Evolutionary conservation across 2,797 vertebrate genomes (phyloP).

Genomic region (Macroramphosus scolopax): DNA sequence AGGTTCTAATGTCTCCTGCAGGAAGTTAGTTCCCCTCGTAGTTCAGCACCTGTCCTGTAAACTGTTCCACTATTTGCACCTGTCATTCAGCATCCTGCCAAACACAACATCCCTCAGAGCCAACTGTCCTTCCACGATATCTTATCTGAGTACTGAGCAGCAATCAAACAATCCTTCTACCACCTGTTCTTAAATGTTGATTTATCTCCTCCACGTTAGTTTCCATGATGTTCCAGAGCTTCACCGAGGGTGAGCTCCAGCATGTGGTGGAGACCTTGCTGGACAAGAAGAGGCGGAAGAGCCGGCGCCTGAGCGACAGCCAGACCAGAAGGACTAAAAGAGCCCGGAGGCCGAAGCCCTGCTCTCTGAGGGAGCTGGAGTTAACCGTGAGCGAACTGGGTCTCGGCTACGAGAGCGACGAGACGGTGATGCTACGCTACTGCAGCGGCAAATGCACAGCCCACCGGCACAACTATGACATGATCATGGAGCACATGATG

Average conservation of each 20-base stretch:
- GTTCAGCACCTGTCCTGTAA: slow-evolving; percentile 24
- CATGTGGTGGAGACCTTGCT: slow-evolving; percentile 84
- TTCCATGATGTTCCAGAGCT: slow-evolving; percentile 88
- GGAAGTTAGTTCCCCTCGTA: slow-evolving; percentile 58
- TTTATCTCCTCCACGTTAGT: slow-evolving; percentile 62
- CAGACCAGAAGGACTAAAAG: slow-evolving; percentile 82
- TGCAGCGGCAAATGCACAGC: slow-evolving; percentile 89
- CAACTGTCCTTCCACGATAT: not conserved
- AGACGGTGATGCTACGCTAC: slow-evolving; percentile 91
- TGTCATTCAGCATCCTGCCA: not conserved
- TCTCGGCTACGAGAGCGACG: slow-evolving; percentile 90
- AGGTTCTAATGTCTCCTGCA: slow-evolving; percentile 32
- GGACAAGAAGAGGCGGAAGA: slow-evolving; percentile 76
- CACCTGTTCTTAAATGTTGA: not conserved
- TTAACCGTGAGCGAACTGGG: slow-evolving; percentile 92
- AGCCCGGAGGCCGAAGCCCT: slow-evolving; percentile 81
- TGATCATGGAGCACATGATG: slow-evolving; percentile 86
- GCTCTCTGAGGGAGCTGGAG: slow-evolving; percentile 84
- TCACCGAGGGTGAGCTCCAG: slow-evolving; percentile 89
- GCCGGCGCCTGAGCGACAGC: slow-evolving; percentile 59
- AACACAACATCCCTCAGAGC: no score
- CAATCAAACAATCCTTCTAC: not conserved
- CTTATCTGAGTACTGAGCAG: not conserved
- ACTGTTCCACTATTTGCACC: not conserved
- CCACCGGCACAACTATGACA: slow-evolving; percentile 87